Percentiles rank a stretch among this genome's conserved stretches.
Conservation (phyloP, 2,888 invertebrate genomes). For the Adelphocoris suturalis region DNA sequence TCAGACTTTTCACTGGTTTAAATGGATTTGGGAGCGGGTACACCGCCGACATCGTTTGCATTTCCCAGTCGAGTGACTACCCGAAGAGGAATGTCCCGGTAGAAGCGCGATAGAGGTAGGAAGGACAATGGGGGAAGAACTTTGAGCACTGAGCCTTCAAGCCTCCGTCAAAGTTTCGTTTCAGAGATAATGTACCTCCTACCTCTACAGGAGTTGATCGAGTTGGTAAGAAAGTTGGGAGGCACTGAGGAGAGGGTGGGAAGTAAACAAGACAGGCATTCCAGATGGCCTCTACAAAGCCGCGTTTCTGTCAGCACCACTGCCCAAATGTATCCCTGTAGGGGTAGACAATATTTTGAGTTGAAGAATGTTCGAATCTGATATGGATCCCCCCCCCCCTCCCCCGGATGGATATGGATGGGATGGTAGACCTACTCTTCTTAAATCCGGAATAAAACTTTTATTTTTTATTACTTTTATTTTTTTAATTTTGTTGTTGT, state of each 20-base stretch:
- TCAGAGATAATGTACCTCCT: constrained; percentile 22
- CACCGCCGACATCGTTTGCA: not conserved
- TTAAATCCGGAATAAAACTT: too few relatives aligned
- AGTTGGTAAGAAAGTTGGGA: constrained; percentile 22
- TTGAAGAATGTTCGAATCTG: too few relatives aligned
- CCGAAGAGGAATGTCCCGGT: not conserved
- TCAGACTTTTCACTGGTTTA: not conserved
- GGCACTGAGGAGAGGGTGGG: not conserved
- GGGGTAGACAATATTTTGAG: too few relatives aligned
- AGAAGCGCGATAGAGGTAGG: not conserved
- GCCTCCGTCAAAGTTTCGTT: constrained; percentile 33
- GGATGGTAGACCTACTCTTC: too few relatives aligned
- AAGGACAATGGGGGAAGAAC: constrained; percentile 30
- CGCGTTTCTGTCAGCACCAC: not conserved
- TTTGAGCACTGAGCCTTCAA: constrained; percentile 24
- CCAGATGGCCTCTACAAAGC: not conserved
- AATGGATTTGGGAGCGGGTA: not conserved
- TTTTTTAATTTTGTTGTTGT: too few relatives aligned
- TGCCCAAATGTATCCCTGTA: not conserved
- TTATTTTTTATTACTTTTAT: too few relatives aligned
- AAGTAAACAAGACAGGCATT: not conserved
- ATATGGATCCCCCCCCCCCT: too few relatives aligned
- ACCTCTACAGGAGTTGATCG: constrained; percentile 23
- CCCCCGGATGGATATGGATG: too few relatives aligned
- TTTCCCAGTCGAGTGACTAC: not conserved